phyloP scores from a whole-genome alignment of 2,888 invertebrate species.

The Dasysyrphus albostriatus region DNA sequence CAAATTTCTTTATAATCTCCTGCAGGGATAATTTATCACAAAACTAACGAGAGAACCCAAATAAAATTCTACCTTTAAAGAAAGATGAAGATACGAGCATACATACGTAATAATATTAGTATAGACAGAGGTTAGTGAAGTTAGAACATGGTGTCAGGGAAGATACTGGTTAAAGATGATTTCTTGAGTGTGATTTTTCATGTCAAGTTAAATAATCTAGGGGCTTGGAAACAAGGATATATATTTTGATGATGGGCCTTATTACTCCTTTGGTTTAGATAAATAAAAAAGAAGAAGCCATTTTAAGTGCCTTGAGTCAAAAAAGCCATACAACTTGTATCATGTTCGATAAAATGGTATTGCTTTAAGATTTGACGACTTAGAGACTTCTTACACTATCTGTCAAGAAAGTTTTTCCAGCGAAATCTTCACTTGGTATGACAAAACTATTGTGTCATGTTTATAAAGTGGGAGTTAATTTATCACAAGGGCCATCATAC shows the following conservation, averaged over 20 bases:
- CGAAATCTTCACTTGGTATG: too few species aligned
- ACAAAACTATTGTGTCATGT: too few species aligned
- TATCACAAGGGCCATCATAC: too few species aligned
- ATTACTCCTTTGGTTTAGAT: neutral
- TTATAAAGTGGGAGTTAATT: too few species aligned
- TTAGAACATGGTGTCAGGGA: neutral
- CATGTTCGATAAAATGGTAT: too few species aligned
- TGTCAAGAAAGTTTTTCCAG: too few species aligned
- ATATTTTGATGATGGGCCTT: neutral
- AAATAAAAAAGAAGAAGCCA: neutral
- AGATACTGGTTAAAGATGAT: neutral
- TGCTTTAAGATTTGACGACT: too few species aligned
- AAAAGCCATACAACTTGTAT: too few species aligned
- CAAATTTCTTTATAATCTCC: conserved; percentile 13
- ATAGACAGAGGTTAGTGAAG: neutral
- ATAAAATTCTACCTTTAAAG: conserved; percentile 15
- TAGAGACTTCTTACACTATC: too few species aligned
- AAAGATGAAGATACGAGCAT: neutral
- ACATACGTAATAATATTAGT: neutral
- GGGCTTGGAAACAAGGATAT: neutral
- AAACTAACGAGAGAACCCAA: conserved; percentile 10
- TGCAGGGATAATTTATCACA: conserved; percentile 44
- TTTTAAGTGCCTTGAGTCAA: neutral
- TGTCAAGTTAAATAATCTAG: too few species aligned
- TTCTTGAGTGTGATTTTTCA: neutral